Base-by-base conservation (phyloP, 2,888 invertebrate genomes). In the Lingula anatina region DNA sequence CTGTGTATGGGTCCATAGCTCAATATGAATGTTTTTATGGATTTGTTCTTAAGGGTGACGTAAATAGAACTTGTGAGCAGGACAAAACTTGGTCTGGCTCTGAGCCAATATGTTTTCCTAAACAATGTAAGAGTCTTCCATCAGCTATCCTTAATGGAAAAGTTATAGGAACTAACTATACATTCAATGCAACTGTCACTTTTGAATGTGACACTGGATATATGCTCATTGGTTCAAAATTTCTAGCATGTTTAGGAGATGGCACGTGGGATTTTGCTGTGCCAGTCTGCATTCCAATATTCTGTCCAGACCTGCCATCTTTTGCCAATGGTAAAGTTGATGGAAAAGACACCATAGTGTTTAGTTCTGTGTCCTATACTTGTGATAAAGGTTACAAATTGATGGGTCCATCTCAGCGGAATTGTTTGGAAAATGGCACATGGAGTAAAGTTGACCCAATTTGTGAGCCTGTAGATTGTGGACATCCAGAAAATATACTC, bases 381-480 rank as follows among this genome's bases (percentile, higher is more conserved):
- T 97, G 96, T 73, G 89, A 90, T 15, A 85, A 87, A 47, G 91
- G 90, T 0, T 92, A 88, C 78, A 88, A 88, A 72, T 86, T 93
- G 53, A 89, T 92, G 0, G 96, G 96, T 0, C 80, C 90, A 0
- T 85, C 88, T 66, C 89, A 89, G 69, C 81, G 94, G 46, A 84
- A 86, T 3, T 79, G 79, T 54, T 60, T 66, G 28, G 66, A 65
- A 15, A 63, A 68, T 50, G 76, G 73, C 5, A 39, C 51, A 1
- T 75, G 73, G 73, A 66, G 62, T 43, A 67, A 62, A 0, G 56
- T 53, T n/a, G 54, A 57, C n/a, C 60, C 70, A 3, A 24, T 54
- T 0, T 73, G 73, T 57, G 54, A 60, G 2, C 61, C 57, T 46
- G 55, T 66, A 21, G 50, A 53, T 9, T 70, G 72, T 49, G 58